Base-by-base conservation (phyloP, 35 echinoderm and acorn worm genomes). In the Holothuria glaberrima region DNA sequence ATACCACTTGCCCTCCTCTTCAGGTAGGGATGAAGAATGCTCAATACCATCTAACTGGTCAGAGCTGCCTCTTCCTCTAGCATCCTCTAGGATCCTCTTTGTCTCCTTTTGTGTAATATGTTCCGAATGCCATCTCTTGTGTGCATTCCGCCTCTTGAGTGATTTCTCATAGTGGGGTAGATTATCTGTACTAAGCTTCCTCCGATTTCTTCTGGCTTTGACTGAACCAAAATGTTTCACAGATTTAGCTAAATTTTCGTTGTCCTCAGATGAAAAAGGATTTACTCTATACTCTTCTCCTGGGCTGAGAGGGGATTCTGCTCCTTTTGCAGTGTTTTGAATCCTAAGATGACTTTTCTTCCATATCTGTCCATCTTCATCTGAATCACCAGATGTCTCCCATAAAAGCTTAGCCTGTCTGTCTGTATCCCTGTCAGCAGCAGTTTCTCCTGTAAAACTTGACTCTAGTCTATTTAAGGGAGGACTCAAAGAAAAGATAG, bases 41-140 rank as follows among this genome's bases (percentile, higher is more conserved):
- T 26, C 44, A 5, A 9, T 69, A 5, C 68, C 31, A 31, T 77
- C 30, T 4, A 17, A 48, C 1, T 77, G 6, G 17, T 63, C 71
- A 1, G 18, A 17, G n/a, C 56, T 35, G 17, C 25, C 54, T 21
- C 52, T 70, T 10, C 14, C 26, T 7, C 28, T 30, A 36, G 28
- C 79, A 0, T 70, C 85, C 41, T 78, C 31, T 29, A 87, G 21
- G 10, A 87, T 87, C 21, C 63, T 67, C 33, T n/a, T 67, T 21
- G 85, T 34, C 21, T 87, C 61, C 21, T 69, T 67, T 32, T 87
- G 19, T 19, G 85, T 69, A n/a, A 87, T 14, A 26, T 87, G 85
- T 50, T 87, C 85, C 0, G 85, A 87, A 50, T 87, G 85, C 85
- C 85, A 87, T 36, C 85, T 33, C 50, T 87, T 87, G 35, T 87